Conservation (phyloP, 2,113 vertebrate species). For the Notechis scutatus region DNA sequence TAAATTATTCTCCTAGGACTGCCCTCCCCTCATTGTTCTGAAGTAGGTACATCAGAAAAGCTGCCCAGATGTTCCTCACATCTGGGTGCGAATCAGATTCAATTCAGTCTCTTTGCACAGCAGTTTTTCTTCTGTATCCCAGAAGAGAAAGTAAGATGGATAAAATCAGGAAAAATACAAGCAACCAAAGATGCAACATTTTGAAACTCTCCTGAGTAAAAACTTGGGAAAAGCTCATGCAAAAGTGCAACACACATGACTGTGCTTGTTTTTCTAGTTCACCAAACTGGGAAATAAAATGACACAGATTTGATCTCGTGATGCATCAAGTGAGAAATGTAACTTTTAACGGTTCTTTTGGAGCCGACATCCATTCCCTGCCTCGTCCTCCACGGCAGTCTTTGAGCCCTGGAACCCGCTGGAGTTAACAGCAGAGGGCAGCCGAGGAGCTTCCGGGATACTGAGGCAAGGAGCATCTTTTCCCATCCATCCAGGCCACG, state of each 20-base stretch:
- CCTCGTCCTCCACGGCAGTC: not conserved
- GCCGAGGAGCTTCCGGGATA: not conserved
- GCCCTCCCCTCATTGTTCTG: not conserved
- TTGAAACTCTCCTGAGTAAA: not conserved
- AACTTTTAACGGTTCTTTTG: too few species aligned
- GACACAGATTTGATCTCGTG: not conserved
- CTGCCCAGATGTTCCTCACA: not conserved
- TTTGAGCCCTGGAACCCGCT: too few species aligned
- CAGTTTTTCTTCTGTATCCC: not conserved
- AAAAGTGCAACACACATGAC: not conserved
- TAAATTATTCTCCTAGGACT: not conserved
- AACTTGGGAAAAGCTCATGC: not conserved
- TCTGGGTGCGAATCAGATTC: too few species aligned
- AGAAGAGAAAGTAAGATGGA: not conserved
- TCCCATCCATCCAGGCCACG: not conserved
- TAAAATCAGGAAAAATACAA: not conserved
- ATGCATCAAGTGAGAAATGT: not conserved
- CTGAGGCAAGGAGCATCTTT: not conserved
- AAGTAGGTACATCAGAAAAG: not conserved
- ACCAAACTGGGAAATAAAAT: not conserved
- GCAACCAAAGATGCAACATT: not conserved
- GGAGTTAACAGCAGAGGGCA: slow-evolving; percentile 60
- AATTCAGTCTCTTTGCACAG: not conserved
- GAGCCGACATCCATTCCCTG: not conserved
- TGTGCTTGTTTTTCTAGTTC: not conserved